A percentile compares a stretch with the other conserved stretches of the same genome.
phyloP scores from a whole-genome alignment of 2,888 invertebrate species.

The Drosophila limbata region DNA sequence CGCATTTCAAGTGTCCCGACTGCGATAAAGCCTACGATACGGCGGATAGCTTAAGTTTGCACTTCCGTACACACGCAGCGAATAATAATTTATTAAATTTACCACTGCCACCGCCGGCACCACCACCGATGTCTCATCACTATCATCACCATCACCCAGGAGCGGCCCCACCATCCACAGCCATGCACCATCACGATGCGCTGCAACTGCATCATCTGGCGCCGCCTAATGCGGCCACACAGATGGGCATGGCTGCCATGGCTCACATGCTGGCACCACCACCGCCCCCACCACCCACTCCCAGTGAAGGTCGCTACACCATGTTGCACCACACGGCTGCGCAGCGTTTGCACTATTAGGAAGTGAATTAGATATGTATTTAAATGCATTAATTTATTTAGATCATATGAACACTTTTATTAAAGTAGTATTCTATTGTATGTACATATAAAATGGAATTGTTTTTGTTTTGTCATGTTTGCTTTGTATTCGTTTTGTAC shows the following conservation, averaged over 20 bases:
- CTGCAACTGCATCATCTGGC: conserved; percentile 73
- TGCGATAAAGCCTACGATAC: conserved; percentile 84
- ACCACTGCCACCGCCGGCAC: conserved; percentile 69
- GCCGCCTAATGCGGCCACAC: conserved; percentile 75
- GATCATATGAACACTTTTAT: conserved; percentile 66
- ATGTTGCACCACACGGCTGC: conserved; percentile 83
- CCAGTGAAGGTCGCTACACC: conserved; percentile 80
- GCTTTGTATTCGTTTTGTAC: conserved; percentile 59
- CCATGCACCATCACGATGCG: conserved; percentile 63
- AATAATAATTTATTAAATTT: conserved; percentile 76
- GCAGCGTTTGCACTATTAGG: conserved; percentile 83
- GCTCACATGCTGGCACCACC: conserved; percentile 81
- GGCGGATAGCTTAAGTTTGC: conserved; percentile 82
- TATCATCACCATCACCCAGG: conserved; percentile 68
- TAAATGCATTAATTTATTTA: conserved; percentile 7
- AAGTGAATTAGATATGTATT: background rate
- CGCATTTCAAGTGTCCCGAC: conserved; percentile 84
- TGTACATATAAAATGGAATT: conserved; percentile 68
- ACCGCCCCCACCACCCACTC: conserved; percentile 82
- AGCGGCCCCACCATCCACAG: conserved; percentile 54
- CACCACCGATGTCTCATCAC: conserved; percentile 64
- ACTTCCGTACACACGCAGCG: conserved; percentile 83
- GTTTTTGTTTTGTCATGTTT: conserved; percentile 68
- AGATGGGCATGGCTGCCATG: conserved; percentile 81
- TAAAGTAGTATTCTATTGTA: conserved; percentile 39